Conservation (phyloP, 2,797 vertebrate genomes). For the Cyprinodon diabolis region DNA sequence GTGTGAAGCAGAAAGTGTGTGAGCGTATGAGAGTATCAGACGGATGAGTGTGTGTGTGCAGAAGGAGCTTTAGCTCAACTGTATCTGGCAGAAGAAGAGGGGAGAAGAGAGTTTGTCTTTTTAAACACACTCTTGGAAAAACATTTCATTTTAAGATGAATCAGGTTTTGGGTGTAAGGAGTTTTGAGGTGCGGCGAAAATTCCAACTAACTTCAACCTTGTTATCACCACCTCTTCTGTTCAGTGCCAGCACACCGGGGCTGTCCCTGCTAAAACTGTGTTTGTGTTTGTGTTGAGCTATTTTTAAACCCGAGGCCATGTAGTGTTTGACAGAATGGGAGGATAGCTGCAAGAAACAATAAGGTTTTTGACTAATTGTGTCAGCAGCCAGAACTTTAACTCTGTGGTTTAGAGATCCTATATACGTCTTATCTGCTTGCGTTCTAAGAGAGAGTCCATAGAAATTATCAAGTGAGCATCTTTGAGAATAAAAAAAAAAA, state of each 20-base stretch:
- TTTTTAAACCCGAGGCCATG: slow-evolving; percentile 57
- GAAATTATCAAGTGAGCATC: slow-evolving; percentile 35
- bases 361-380: slow-evolving; percentile 41
- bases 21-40: slow-evolving; percentile 70
- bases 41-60: slow-evolving; percentile 4
- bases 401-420: slow-evolving; percentile 17
- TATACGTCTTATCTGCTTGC: slow-evolving; percentile 24
- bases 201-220: slow-evolving; percentile 80
- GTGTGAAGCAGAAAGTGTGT: slow-evolving; percentile 75
- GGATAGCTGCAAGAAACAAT: slow-evolving; percentile 42
- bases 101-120: slow-evolving; percentile 20
- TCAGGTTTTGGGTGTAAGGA: slow-evolving; percentile 68
- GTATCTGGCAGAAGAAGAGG: slow-evolving; percentile 67
- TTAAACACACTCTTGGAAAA: slow-evolving; percentile 69
- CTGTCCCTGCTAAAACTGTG: slow-evolving; percentile 57
- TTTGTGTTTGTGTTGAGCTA: slow-evolving; percentile 37
- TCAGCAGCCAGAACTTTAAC: slow-evolving; percentile 26
- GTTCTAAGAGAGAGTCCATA: slow-evolving; percentile 16
- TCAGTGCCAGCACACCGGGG: slow-evolving; percentile 56
- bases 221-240: slow-evolving; percentile 71
- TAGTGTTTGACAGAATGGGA: slow-evolving; percentile 45
- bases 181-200: slow-evolving; percentile 70
- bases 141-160: slow-evolving; percentile 75
- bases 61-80: slow-evolving; percentile 56
- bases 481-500: slow-evolving; percentile 43